These are phyloP conservation scores for Osmerus mordax DNA, from an alignment of 2,113 vertebrate genomes.

Conservation along the genomic window DNA sequence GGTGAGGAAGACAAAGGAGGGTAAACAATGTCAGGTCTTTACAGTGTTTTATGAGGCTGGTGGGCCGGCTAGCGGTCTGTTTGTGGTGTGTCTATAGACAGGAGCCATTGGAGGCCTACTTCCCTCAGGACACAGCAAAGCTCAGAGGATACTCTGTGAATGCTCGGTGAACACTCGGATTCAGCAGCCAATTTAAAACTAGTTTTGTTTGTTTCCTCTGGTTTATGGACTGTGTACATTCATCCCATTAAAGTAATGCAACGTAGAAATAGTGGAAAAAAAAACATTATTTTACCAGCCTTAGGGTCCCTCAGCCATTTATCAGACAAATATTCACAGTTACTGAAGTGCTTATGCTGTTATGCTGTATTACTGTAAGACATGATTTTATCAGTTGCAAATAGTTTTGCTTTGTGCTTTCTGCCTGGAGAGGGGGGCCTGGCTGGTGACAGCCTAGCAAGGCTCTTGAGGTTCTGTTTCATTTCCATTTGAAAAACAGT, in stretches of 20 bases:
- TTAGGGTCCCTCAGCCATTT: slow-evolving; percentile 14
- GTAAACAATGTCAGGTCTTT: slow-evolving; percentile 31
- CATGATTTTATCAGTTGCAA: slow-evolving; percentile 57
- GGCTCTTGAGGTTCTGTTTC: slow-evolving; percentile 60
- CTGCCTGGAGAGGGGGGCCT: not conserved
- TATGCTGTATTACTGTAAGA: slow-evolving; percentile 44
- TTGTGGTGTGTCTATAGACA: too few relatives aligned
- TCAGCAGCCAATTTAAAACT: too few relatives aligned
- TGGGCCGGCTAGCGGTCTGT: not conserved
- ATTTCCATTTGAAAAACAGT: slow-evolving; percentile 68
- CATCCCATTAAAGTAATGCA: too few relatives aligned
- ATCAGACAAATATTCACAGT: slow-evolving; percentile 6
- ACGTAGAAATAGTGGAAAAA: not conserved
- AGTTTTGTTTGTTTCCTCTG: too few relatives aligned
- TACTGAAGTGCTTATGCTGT: slow-evolving; percentile 23
- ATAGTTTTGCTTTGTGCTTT: slow-evolving; percentile 22
- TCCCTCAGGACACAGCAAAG: too few relatives aligned
- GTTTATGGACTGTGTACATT: too few relatives aligned
- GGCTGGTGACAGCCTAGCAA: slow-evolving; percentile 44
- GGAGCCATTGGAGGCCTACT: too few relatives aligned
- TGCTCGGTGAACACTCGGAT: too few relatives aligned
- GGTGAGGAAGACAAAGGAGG: slow-evolving; percentile 39
- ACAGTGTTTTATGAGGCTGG: too few relatives aligned
- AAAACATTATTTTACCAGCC: slow-evolving; percentile 50
- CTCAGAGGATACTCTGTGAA: too few relatives aligned